These are phyloP conservation scores for Branchipolynoe longqiensis DNA, from an alignment of 2,888 invertebrate species.

Conservation along the genomic window DNA sequence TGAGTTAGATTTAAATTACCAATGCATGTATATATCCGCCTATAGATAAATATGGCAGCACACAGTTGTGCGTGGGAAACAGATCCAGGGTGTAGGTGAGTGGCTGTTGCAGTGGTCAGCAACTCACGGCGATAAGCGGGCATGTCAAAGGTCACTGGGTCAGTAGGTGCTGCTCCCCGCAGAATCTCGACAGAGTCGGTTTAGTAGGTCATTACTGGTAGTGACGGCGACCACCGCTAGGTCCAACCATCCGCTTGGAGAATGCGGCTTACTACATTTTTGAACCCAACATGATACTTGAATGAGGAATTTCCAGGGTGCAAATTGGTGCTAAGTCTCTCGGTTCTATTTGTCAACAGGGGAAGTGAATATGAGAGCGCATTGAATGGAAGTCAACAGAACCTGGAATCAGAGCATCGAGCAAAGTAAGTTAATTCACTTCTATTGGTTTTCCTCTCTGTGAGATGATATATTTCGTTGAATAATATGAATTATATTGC, in stretches of 20 bases:
- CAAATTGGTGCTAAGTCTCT: too few relatives aligned
- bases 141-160: constrained; percentile 18
- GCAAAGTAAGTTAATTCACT: constrained; percentile 77
- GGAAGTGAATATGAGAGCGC: constrained; percentile 85
- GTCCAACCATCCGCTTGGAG: too few relatives aligned
- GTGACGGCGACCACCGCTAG: too few relatives aligned
- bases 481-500: too few relatives aligned
- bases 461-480: too few relatives aligned
- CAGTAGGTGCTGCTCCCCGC: neutral
- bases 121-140: neutral
- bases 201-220: neutral
- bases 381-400: constrained; percentile 73
- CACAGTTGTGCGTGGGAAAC: neutral
- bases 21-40: too few relatives aligned
- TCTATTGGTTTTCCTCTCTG: too few relatives aligned
- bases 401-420: constrained; percentile 78
- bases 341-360: constrained; percentile 77
- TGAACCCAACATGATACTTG: too few relatives aligned
- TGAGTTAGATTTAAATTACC: too few relatives aligned
- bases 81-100: constrained; percentile 14
- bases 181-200: neutral
- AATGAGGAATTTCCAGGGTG: too few relatives aligned
- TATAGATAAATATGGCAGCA: too few relatives aligned
- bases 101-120: neutral
- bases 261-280: too few relatives aligned